Evolutionary conservation across 2,888 invertebrate genomes (phyloP), one percentile per base, ranked within the genome.

Genomic region (Diaperis boleti): DNA sequence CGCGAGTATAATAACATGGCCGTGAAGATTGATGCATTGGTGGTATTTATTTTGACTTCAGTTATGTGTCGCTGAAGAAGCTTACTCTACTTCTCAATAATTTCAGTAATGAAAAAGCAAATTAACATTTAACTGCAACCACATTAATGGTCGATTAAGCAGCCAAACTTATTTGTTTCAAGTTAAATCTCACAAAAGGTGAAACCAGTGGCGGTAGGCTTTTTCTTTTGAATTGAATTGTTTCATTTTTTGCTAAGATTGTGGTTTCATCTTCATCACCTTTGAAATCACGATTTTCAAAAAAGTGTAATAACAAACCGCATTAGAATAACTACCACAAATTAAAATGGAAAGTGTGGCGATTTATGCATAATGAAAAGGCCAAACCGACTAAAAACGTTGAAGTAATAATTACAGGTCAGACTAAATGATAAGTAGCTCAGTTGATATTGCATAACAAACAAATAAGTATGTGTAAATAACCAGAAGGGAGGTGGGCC

Each of bases 1-100:
- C 15, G 52, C 50, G 33, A 41, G 13, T 17, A 39, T 52, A 62
- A 62, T 57, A 35, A 35, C n/a, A 37, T 50, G 45, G 62, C 52
- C 62, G 62, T 45, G 42, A 41, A 39, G 37, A 14, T 22, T 37
- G 37, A n/a, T 26, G 26, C 50, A 35, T 35, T 15, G 26, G 26
- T 17, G 15, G 10, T 11, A 20, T 37, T 18, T 35, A 18, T 52
- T 11, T 15, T 14, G 15, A 39, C 39, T 39, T 15, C 15, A 26
- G 26, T 35, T 11, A 13, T 39, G 33, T 52, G 52, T 54, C 54
- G 42, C 10, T 42, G 42, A 17, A 15, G 11, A 2, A 39, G n/a
- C n/a, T n/a, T n/a, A n/a, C n/a, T n/a, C n/a, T n/a, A n/a, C n/a
- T n/a, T n/a, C n/a, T n/a, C n/a, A n/a, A n/a, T n/a, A n/a, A n/a